These are phyloP conservation scores for Drosophila sechellia DNA, from an alignment of 1,140 invertebrate species.

Conservation along the genomic window DNA sequence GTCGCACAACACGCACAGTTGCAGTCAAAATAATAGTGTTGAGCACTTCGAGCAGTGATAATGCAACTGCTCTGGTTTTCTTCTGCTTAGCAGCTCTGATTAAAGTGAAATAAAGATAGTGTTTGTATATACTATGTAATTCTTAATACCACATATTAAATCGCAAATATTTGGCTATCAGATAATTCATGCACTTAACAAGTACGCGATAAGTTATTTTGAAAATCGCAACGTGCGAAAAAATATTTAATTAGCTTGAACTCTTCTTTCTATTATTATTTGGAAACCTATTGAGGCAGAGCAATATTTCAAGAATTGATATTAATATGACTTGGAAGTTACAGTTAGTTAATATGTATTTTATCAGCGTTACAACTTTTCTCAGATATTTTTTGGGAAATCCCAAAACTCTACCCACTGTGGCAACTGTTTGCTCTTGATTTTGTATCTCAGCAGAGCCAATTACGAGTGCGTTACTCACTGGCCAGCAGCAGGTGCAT, in stretches of 20 bases:
- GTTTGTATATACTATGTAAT: neutral
- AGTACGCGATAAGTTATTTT: neutral
- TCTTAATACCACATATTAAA: neutral
- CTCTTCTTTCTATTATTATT: neutral
- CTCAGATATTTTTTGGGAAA: neutral
- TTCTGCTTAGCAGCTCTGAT: neutral
- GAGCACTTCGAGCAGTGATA: neutral
- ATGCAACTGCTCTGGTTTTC: conserved; percentile 1
- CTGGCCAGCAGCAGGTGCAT: conserved; percentile 15
- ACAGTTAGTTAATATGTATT: too few species aligned
- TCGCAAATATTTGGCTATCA: neutral
- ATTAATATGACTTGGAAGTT: too few species aligned
- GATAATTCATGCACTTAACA: neutral
- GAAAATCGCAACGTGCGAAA: neutral
- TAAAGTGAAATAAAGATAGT: neutral
- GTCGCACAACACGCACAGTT: conserved; percentile 16
- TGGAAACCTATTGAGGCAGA: too few species aligned
- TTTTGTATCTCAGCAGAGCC: conserved; percentile 28
- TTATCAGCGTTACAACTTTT: neutral
- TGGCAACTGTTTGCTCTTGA: conserved; percentile 14
- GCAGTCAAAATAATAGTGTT: conserved; percentile 11
- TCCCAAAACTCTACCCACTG: neutral
- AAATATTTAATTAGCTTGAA: neutral
- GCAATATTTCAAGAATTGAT: too few species aligned
- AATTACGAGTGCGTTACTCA: conserved; percentile 45